phyloP scores from a whole-genome alignment of 2,797 vertebrate species.

The Numenius phaeopus region DNA sequence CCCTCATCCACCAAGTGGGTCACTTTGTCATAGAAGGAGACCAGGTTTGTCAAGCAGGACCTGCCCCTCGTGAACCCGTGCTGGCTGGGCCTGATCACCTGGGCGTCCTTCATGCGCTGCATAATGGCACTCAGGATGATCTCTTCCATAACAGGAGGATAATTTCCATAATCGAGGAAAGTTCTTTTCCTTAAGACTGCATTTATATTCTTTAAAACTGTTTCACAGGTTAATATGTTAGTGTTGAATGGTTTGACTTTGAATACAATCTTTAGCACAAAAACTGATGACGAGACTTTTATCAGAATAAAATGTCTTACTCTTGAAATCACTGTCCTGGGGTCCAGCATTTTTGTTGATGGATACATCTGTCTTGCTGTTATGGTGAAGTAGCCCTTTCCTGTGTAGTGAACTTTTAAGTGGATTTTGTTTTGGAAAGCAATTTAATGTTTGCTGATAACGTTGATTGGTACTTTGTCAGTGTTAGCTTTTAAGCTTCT shows the following conservation, averaged over 20 bases:
- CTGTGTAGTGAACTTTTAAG: neutral
- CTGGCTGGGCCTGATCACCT: too few relatives aligned
- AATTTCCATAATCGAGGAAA: neutral
- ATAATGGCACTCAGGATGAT: too few relatives aligned
- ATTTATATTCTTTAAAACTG: neutral
- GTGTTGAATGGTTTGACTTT: neutral
- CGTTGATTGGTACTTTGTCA: constrained; percentile 44
- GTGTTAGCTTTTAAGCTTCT: constrained; percentile 59
- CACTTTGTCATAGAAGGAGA: too few relatives aligned
- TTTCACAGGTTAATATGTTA: neutral
- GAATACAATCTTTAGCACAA: neutral
- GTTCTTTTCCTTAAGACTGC: neutral
- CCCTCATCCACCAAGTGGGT: too few relatives aligned
- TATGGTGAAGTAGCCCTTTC: neutral
- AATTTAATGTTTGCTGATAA: constrained; percentile 64
- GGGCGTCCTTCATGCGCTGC: too few relatives aligned
- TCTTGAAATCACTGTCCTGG: neutral
- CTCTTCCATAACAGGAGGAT: too few relatives aligned
- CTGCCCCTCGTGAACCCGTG: too few relatives aligned
- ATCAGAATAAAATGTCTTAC: neutral
- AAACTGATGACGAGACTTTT: neutral
- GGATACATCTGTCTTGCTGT: neutral
- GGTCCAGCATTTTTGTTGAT: constrained; percentile 1
- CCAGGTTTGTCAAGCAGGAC: too few relatives aligned
- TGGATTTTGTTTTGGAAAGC: constrained; percentile 60